Conservation (phyloP, 2,113 vertebrate species). For the Muntiacus reevesi region DNA sequence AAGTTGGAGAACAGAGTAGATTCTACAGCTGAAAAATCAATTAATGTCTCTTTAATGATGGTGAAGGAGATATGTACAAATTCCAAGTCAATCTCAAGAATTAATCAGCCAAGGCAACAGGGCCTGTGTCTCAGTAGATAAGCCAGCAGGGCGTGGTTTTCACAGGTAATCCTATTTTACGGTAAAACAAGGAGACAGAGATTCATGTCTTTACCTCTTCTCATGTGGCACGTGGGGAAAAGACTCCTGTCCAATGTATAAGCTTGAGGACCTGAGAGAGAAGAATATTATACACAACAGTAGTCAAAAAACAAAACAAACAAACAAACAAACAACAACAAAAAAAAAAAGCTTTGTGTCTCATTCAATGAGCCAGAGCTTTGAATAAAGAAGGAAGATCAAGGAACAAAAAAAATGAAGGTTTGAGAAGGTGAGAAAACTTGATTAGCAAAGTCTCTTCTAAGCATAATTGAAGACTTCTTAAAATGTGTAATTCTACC, state of each 20-base stretch:
- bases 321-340: background rate
- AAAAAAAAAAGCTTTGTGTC: background rate
- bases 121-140: background rate
- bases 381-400: background rate
- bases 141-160: background rate
- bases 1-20: conserved; percentile 42
- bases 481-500: background rate
- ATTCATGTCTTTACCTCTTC: background rate
- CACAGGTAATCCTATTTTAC: background rate
- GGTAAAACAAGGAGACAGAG: background rate
- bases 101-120: conserved; percentile 4
- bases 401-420: background rate
- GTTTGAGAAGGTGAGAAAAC: background rate
- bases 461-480: background rate
- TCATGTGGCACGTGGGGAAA: fast-evolving
- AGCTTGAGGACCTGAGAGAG: background rate
- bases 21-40: conserved; percentile 51
- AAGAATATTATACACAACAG: background rate
- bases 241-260: background rate
- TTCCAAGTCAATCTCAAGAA: conserved; percentile 54
- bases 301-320: background rate
- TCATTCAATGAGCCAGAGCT: background rate
- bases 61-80: conserved; percentile 38
- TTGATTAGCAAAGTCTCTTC: background rate
- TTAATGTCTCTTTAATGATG: conserved; percentile 61